Evolutionary conservation across 2,888 invertebrate genomes (phyloP), one percentile per base, ranked within the genome.

Genomic region (Oeneis ivallda): DNA sequence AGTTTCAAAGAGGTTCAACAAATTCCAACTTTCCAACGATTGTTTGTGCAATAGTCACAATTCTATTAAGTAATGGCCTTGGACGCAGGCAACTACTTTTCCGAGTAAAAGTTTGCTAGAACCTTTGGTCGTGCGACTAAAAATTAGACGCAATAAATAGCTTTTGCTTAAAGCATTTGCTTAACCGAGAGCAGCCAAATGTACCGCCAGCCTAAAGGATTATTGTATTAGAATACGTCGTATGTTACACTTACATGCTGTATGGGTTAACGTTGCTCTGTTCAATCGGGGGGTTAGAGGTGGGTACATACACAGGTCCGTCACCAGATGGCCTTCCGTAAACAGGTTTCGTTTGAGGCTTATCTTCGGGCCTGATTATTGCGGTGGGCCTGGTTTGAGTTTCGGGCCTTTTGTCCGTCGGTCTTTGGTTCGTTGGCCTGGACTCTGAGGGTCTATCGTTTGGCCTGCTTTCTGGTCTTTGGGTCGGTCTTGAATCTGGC

Each of bases 231-330:
- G 45, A 45, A 57, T n/a, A n/a, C n/a, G 57, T 43, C 15, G 41
- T 43, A 3, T 19, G 8, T 37, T 9, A 49, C 71, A 86, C 89
- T 87, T 67, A 89, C 89, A 89, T 87, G 73, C 82, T 86, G 45
- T 82, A 81, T 32, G 86, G 84, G 58, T 76, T 80, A 17, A 74
- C 79, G 62, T 79, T 77, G 65, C 74, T 74, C 56, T 79, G 74
- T 19, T 73, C 75, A 5, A 73, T 67, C 17, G 82, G 78, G 2
- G 79, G 76, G 34, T 80, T 80, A 10, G 71, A 67, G 1, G 84
- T 83, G 8, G 82, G 83, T n/a, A 79, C 78, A 68, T 85, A 89
- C 7, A 88, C 85, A 0, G 89, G 89, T 0, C 85, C 80, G 1
- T 77, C 75, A 0, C 74, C 79, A 0, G 77, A 68, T 1, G 84